These are phyloP conservation scores for Penaeus japonicus DNA, from an alignment of 1,140 invertebrate genomes.

Conservation along the genomic window DNA sequence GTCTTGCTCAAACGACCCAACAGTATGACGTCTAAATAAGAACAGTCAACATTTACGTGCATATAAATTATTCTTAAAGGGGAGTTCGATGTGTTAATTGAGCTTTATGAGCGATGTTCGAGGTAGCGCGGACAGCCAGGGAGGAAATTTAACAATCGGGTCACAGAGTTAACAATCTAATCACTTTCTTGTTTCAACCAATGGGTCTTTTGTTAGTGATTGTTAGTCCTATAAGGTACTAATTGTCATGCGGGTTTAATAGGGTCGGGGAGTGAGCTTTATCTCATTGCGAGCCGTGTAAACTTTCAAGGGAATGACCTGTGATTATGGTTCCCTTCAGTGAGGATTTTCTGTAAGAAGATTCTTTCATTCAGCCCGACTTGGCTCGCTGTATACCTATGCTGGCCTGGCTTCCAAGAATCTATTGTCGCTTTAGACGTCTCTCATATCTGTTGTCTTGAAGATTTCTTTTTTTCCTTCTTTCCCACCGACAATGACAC, in stretches of 20 bases:
- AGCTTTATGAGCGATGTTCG: conserved; percentile 9
- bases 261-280: background rate
- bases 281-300: background rate
- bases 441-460: too few relatives aligned
- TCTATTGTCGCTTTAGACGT: too few relatives aligned
- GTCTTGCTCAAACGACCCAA: background rate
- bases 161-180: conserved; percentile 24
- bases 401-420: too few relatives aligned
- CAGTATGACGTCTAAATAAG: conserved; percentile 31
- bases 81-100: conserved; percentile 20
- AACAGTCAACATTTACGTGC: conserved; percentile 15
- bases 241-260: background rate
- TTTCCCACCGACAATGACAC: too few relatives aligned
- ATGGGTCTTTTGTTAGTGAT: background rate
- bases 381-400: too few relatives aligned
- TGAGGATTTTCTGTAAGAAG: too few relatives aligned
- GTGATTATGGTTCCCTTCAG: too few relatives aligned
- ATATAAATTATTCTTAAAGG: conserved; percentile 27
- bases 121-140: background rate
- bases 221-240: conserved; percentile 16
- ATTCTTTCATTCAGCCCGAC: too few relatives aligned
- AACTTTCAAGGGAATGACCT: background rate
- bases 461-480: too few relatives aligned
- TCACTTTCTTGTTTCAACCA: background rate
- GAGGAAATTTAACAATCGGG: background rate